Percentiles rank a stretch among this genome's conserved stretches.
phyloP scores from a whole-genome alignment of 2,888 invertebrate genomes.

The Synanthedon myopaeformis region DNA sequence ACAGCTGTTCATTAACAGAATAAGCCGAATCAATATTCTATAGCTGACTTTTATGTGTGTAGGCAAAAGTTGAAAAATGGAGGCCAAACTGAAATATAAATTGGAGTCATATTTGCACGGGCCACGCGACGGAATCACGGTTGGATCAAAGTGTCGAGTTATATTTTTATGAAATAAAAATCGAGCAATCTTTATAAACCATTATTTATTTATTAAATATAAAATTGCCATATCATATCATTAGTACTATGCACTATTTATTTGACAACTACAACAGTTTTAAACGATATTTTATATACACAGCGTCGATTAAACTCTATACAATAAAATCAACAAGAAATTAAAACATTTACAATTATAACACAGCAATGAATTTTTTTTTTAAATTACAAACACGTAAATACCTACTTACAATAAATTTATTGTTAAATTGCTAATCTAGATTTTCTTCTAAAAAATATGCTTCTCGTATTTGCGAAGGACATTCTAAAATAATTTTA shows the following conservation, averaged over 20 bases:
- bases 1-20: too few relatives aligned
- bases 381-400: too few relatives aligned
- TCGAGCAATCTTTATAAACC: constrained; percentile 29
- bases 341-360: constrained; percentile 43
- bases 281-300: constrained; percentile 22
- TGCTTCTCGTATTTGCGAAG: too few relatives aligned
- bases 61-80: background rate
- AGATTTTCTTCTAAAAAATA: too few relatives aligned
- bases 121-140: background rate
- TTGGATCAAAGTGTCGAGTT: background rate
- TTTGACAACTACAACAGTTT: constrained; percentile 43
- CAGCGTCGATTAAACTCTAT: constrained; percentile 54
- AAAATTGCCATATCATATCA: constrained; percentile 51
- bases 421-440: too few relatives aligned
- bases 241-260: constrained; percentile 42
- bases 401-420: too few relatives aligned
- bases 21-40: background rate
- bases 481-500: too few relatives aligned
- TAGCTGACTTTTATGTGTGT: background rate
- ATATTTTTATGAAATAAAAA: background rate
- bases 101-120: background rate
- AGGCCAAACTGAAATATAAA: background rate
- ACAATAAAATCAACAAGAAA: constrained; percentile 57
- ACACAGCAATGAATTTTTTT: constrained; percentile 3
- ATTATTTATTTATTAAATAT: constrained; percentile 60